Evolutionary conservation across 1,140 invertebrate species (phyloP), one percentile per base, ranked within the genome.

Genomic region (Eubasilissa regina): DNA sequence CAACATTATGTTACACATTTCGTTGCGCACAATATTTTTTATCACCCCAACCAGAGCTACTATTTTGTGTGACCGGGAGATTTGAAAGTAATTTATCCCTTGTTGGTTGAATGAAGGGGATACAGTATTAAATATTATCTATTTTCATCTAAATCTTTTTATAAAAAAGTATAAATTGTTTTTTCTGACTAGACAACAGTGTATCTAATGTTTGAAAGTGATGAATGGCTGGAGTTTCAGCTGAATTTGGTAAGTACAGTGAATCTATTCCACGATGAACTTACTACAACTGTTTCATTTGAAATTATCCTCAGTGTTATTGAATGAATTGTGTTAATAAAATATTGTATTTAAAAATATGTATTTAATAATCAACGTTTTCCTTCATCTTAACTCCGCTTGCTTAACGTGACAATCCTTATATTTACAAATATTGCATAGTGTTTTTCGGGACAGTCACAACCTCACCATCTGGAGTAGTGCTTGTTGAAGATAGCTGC

Each of bases 291-390:
- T 77, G 81, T 80, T 82, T 89, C 88, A 87, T 89, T 89, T 89
- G 89, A 89, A 89, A 81, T 81, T 83, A 81, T 89, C 88, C 88
- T 89, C 88, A 87, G 88, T 89, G 88, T 90, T 90, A 89, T 87
- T 89, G 87, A 89, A 83, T 88, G 88, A 90, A 90, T 90, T 90
- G 88, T 90, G 89, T 89, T 90, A 90, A 90, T 90, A 90, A 89
- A 90, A 89, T 88, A 89, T 90, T 89, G 89, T 89, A 83, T 83
- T 83, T 80, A 74, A 83, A 64, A 44, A 35, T 35, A 35, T 35
- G 25, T 35, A 35, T 35, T 35, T 35, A 35, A 35, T 35, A 35
- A 35, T 35, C 25, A 35, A 35, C 25, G 25, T 35, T 35, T 35
- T 35, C 25, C 25, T 35, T 6, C 25, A 35, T 35, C 25, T 35